phyloP scores from a whole-genome alignment of 2,797 vertebrate genomes.

The Clarias laeviceps region DNA sequence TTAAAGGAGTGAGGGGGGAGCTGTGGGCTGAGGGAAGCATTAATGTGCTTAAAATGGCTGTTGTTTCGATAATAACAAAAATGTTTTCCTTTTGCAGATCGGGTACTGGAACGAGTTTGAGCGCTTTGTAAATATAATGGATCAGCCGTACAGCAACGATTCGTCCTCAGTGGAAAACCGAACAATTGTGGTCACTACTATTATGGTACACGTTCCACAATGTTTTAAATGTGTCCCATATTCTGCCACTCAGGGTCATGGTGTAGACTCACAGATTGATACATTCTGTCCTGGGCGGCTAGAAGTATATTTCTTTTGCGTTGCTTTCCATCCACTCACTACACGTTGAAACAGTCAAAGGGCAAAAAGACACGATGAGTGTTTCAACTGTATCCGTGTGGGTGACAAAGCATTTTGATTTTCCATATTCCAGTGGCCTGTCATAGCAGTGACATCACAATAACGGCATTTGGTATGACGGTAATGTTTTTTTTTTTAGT shows the following conservation, averaged over 20 bases:
- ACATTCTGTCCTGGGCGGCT: conserved; percentile 86
- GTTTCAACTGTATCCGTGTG: conserved; percentile 86
- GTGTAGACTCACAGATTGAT: conserved; percentile 81
- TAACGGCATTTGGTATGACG: conserved; percentile 79
- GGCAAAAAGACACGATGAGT: conserved; percentile 62
- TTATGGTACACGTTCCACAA: conserved; percentile 94
- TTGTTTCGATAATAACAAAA: conserved; percentile 53
- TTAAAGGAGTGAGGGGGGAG: background rate
- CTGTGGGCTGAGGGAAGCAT: conserved; percentile 1
- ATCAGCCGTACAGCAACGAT: conserved; percentile 91
- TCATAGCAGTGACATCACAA: conserved; percentile 89
- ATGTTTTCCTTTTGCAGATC: conserved; percentile 82
- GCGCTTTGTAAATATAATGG: conserved; percentile 93
- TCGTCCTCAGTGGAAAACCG: conserved; percentile 94
- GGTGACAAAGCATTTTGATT: conserved; percentile 85
- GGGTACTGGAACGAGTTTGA: conserved; percentile 99
- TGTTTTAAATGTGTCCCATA: conserved; percentile 82
- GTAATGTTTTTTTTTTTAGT: conserved; percentile 60
- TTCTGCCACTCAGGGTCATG: conserved; percentile 87
- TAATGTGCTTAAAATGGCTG: conserved; percentile 37
- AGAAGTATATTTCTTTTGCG: conserved; percentile 84
- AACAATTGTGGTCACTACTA: conserved; percentile 99
- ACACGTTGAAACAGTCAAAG: conserved; percentile 82
- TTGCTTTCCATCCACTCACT: conserved; percentile 86
- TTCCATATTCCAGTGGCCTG: conserved; percentile 85